phyloP scores from a whole-genome alignment of 2,797 vertebrate genomes.

The Myotis pilosus region DNA sequence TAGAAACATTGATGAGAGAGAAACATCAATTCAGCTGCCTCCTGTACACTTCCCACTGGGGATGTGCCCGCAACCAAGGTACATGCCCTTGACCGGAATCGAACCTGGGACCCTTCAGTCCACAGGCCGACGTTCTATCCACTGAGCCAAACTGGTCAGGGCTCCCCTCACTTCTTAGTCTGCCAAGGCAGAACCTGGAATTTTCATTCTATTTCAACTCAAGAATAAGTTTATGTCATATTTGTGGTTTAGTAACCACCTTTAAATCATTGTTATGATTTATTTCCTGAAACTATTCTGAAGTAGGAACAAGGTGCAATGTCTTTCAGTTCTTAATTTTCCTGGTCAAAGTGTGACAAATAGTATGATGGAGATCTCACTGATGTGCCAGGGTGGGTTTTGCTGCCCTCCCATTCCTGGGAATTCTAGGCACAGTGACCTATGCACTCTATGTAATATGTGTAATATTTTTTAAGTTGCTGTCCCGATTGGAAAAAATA shows the following conservation, averaged over 20 bases:
- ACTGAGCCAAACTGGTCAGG: no score
- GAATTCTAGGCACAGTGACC: background rate
- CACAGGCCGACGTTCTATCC: no score
- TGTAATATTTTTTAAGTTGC: background rate
- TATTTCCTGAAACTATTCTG: background rate
- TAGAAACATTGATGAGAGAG: no score
- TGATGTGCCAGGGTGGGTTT: accelerated
- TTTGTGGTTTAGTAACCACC: background rate
- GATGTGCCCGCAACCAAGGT: no score
- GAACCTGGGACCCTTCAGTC: no score
- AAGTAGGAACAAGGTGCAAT: background rate
- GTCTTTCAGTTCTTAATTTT: background rate
- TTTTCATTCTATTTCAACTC: background rate
- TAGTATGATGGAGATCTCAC: background rate
- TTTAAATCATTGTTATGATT: background rate
- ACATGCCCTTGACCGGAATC: no score
- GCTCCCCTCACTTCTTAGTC: background rate
- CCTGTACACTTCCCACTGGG: no score
- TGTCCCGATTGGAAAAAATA: background rate
- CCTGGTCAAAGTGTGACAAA: background rate
- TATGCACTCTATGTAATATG: background rate
- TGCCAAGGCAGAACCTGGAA: background rate
- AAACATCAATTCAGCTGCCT: no score
- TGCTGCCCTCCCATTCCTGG: background rate
- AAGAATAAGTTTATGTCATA: background rate